Conservation (phyloP, 2,888 invertebrate species). For the Anarsia innoxiella region DNA sequence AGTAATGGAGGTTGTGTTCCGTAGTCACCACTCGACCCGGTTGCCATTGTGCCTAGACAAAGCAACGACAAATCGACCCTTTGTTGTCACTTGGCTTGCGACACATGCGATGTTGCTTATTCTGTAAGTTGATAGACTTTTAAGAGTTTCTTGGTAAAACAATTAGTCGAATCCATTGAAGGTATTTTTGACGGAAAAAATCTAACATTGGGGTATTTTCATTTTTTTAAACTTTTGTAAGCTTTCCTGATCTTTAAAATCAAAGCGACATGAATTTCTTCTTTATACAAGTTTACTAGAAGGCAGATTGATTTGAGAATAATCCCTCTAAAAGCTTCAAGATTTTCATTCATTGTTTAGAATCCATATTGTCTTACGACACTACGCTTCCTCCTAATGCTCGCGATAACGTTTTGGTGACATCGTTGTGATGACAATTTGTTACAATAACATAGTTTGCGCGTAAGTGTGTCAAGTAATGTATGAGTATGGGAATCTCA, state of each 20-base stretch:
- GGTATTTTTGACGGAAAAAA: too few relatives aligned
- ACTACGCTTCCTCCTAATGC: neutral
- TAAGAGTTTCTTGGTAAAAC: too few relatives aligned
- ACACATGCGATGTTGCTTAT: constrained; percentile 22
- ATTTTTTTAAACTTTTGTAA: too few relatives aligned
- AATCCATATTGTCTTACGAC: constrained; percentile 6
- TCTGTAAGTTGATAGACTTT: constrained; percentile 3
- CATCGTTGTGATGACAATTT: constrained; percentile 1
- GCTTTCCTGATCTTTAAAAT: too few relatives aligned
- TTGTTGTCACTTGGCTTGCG: constrained; percentile 48
- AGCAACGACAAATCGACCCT: constrained; percentile 52
- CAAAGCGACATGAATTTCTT: too few relatives aligned
- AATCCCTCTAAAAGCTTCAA: constrained; percentile 10
- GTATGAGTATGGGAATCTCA: constrained; percentile 17
- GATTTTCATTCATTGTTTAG: constrained; percentile 32
- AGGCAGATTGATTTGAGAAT: constrained; percentile 24
- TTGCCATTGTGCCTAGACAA: constrained; percentile 46
- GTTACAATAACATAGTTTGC: constrained; percentile 2
- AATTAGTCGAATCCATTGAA: too few relatives aligned
- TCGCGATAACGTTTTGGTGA: neutral
- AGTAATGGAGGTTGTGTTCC: too few relatives aligned
- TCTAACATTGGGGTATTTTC: too few relatives aligned
- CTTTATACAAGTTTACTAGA: too few relatives aligned
- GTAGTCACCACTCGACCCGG: constrained; percentile 41
- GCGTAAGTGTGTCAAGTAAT: neutral